phyloP scores from a whole-genome alignment of 2,888 invertebrate species.

The Dexiosoma caninum region DNA sequence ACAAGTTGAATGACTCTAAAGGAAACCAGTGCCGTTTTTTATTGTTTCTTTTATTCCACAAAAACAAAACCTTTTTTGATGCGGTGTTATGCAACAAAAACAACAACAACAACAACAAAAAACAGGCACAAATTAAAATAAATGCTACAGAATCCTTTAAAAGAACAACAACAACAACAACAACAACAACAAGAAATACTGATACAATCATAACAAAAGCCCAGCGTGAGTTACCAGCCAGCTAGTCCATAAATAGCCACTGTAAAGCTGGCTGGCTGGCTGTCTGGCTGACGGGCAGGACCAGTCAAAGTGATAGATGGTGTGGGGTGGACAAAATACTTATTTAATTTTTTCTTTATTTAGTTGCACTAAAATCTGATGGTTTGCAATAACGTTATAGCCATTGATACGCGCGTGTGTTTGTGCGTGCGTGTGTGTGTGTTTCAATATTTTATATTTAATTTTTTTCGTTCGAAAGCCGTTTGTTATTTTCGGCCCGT shows the following conservation, averaged over 20 bases:
- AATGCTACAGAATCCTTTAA: conserved; percentile 53
- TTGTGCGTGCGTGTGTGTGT: neutral
- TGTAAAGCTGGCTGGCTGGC: neutral
- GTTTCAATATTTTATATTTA: conserved; percentile 28
- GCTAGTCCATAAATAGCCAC: conserved; percentile 5
- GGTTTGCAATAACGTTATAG: conserved; percentile 34
- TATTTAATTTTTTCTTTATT: conserved; percentile 7
- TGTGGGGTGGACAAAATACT: conserved; percentile 59
- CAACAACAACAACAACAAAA: too few species aligned
- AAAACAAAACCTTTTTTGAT: conserved; percentile 7
- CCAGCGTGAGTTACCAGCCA: conserved; percentile 50
- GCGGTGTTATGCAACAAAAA: too few species aligned
- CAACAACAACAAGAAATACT: conserved; percentile 38
- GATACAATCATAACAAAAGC: conserved; percentile 56
- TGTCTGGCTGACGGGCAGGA: neutral
- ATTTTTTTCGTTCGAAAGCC: conserved; percentile 1
- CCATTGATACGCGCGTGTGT: neutral
- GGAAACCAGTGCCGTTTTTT: conserved; percentile 52
- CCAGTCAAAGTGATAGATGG: conserved; percentile 47
- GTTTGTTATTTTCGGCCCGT: conserved; percentile 23
- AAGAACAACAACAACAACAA: neutral
- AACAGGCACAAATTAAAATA: conserved; percentile 52
- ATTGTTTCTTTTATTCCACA: neutral
- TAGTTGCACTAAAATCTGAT: conserved; percentile 46
- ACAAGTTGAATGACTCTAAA: conserved; percentile 54